phyloP scores from a whole-genome alignment of 2,888 invertebrate genomes.

The Metallyticus violacea region DNA sequence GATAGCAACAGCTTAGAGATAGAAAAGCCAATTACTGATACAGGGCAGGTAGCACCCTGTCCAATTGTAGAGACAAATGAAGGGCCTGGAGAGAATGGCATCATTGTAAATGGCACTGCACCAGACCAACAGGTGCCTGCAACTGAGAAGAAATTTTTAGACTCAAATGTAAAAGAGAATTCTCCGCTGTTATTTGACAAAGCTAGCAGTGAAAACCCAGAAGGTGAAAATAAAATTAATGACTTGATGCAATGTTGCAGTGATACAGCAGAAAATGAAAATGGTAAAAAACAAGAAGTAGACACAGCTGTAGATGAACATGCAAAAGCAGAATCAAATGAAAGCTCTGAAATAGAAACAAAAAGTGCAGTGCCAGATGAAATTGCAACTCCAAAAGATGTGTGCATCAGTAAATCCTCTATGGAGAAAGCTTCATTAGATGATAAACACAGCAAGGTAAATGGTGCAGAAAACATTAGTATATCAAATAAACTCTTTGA shows the following conservation, averaged over 20 bases:
- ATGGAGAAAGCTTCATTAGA: background rate
- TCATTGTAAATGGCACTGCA: constrained; percentile 23
- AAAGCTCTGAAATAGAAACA: constrained; percentile 19
- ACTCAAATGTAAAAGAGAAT: constrained; percentile 21
- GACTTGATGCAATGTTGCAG: background rate
- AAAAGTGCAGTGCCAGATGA: background rate
- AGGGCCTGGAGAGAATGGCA: constrained; percentile 31
- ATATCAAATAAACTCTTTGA: constrained; percentile 33
- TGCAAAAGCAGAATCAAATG: constrained; percentile 32
- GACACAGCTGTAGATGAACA: background rate
- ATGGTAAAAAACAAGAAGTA: constrained; percentile 37
- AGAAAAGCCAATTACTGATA: constrained; percentile 56
- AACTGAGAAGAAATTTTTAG: constrained; percentile 25
- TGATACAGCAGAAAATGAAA: background rate
- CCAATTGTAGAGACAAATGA: constrained; percentile 32
- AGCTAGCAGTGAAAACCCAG: constrained; percentile 9
- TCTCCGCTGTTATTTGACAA: constrained; percentile 26
- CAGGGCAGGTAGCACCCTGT: constrained; percentile 43
- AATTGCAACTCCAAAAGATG: background rate
- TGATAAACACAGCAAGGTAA: constrained; percentile 36
- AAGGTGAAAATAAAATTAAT: background rate
- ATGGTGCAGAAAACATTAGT: constrained; percentile 31
- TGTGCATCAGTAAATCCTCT: background rate
- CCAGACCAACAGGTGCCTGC: constrained; percentile 38
- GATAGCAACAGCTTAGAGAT: constrained; percentile 62